Conservation (phyloP, 2,888 invertebrate genomes). For the Cylloceria caligata region DNA sequence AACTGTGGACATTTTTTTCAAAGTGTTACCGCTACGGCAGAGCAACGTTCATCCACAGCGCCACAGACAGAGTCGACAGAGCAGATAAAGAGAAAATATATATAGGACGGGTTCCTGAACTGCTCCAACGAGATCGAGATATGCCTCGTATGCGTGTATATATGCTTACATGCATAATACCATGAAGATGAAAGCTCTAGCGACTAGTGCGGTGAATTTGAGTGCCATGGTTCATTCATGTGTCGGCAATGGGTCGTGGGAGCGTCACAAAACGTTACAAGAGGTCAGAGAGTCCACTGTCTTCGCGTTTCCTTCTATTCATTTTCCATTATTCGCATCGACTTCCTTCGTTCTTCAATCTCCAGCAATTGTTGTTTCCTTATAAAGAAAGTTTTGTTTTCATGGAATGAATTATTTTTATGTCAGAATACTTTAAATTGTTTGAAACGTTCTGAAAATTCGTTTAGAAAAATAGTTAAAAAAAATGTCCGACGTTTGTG, state of each 20-base stretch:
- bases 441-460: neutral
- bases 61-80: constrained; percentile 30
- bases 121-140: constrained; percentile 56
- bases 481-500: too few species aligned
- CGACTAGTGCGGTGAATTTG: constrained; percentile 43
- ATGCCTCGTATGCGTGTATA: constrained; percentile 18
- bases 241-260: constrained; percentile 60
- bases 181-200: constrained; percentile 56
- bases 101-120: constrained; percentile 45
- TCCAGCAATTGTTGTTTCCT: neutral
- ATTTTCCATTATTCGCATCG: constrained; percentile 26
- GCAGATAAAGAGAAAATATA: constrained; percentile 59
- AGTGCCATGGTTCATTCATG: constrained; percentile 64
- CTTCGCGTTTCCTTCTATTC: constrained; percentile 44
- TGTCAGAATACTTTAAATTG: too few species aligned
- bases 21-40: constrained; percentile 28
- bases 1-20: neutral
- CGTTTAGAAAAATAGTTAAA: too few species aligned
- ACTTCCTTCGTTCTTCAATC: neutral
- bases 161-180: constrained; percentile 18
- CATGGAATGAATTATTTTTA: neutral
- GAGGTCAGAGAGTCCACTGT: constrained; percentile 48
- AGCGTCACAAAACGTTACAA: constrained; percentile 55
- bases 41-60: constrained; percentile 34
- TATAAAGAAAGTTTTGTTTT: neutral